phyloP scores from a whole-genome alignment of 1,140 invertebrate genomes.

The Saccostrea echinata region DNA sequence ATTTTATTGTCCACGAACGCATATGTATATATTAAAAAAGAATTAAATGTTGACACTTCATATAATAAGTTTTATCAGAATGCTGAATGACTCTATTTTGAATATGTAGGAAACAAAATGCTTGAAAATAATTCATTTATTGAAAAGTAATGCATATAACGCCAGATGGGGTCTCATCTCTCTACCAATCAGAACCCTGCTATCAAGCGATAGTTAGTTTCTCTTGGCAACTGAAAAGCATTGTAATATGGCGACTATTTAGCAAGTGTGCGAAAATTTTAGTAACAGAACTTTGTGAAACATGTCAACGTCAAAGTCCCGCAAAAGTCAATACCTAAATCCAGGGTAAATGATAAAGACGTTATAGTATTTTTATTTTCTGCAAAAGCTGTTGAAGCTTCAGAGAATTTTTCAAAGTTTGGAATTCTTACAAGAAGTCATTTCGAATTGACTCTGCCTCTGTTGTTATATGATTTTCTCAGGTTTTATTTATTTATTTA shows the following conservation, averaged over 20 bases:
- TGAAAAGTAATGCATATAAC: background rate
- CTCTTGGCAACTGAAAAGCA: conserved; percentile 56
- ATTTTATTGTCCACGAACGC: background rate
- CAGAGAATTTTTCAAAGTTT: no score
- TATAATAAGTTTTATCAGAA: background rate
- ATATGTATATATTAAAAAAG: background rate
- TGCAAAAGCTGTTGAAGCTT: no score
- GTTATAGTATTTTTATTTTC: background rate
- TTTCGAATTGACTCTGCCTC: conserved; percentile 17
- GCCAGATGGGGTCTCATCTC: background rate
- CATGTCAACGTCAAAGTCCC: conserved; percentile 57
- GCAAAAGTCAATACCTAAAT: conserved; percentile 44
- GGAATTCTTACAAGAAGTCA: background rate
- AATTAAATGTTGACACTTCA: background rate
- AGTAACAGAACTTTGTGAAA: background rate
- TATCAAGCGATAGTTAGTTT: conserved; percentile 46
- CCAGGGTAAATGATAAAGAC: conserved; percentile 48
- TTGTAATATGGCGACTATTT: conserved; percentile 21
- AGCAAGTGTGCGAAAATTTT: conserved; percentile 23
- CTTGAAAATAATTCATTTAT: background rate
- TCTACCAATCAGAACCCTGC: conserved; percentile 53
- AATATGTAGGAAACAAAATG: background rate
- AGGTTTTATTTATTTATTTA: no score
- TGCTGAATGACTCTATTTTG: background rate
- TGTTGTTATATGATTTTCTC: background rate